Conservation (phyloP, 1,140 invertebrate species). For the Camponotus vicinus region DNA sequence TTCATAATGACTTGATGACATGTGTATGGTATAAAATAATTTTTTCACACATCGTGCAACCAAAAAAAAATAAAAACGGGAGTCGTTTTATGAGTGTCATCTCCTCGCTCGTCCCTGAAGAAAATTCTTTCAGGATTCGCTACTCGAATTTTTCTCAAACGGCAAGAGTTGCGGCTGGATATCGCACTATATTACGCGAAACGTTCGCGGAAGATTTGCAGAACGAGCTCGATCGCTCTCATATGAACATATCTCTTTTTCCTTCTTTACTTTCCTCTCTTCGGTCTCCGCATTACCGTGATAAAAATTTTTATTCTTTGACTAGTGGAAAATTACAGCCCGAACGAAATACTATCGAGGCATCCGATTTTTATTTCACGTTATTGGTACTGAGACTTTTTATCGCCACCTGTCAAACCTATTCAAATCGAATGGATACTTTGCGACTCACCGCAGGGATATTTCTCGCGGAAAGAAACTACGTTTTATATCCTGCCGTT, state of each 20-base stretch:
- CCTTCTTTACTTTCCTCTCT: background rate
- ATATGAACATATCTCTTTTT: background rate
- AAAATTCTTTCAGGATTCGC: conserved; percentile 14
- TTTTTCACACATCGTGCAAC: background rate
- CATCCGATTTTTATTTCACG: conserved; percentile 33
- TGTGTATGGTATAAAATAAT: background rate
- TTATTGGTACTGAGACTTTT: conserved; percentile 9
- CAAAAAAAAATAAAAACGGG: background rate
- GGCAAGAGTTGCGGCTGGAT: background rate
- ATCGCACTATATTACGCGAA: conserved; percentile 37
- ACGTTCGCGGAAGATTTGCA: background rate
- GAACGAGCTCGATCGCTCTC: background rate
- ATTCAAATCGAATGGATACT: conserved; percentile 37
- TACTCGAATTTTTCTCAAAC: background rate
- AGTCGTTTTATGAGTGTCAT: background rate
- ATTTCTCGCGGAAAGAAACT: conserved; percentile 33
- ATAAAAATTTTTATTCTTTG: conserved; percentile 26
- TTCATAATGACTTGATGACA: background rate
- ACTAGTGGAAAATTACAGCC: background rate
- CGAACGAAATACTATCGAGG: conserved; percentile 24
- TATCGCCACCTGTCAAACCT: conserved; percentile 9
- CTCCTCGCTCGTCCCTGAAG: no score
- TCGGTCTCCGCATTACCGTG: background rate
- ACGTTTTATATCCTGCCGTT: background rate
- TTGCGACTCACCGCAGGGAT: conserved; percentile 20